Base-by-base conservation (phyloP, 2,797 vertebrate genomes). In the Sebastes flavidus region DNA sequence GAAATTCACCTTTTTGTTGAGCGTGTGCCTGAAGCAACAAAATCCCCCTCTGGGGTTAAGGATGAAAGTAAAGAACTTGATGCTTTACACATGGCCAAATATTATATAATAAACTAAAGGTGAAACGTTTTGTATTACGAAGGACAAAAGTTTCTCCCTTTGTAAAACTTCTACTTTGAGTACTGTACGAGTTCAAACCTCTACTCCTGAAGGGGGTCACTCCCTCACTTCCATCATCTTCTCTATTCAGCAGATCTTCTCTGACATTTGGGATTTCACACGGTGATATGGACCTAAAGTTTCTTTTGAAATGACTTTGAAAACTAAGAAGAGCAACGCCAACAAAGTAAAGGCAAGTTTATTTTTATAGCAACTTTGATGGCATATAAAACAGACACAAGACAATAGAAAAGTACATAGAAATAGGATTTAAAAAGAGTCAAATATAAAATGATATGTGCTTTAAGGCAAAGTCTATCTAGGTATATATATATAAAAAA, bases 11-110 rank as follows among this genome's bases (percentile, higher is more conserved):
- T 85, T 69, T 59, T 60, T 76, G 71, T 74, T 70, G 5, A 42
- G 52, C 16, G 24, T 25, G 22, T 18, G 81, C 79, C 84, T 75
- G 83, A 5, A 82, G 86, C 84, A n/a, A n/a, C n/a, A n/a, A n/a
- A 80, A 60, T 20, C 78, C 16, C 29, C 69, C 70, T 81, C 66
- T 68, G 79, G 70, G 68, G 24, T 77, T 42, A 1, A 14, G 11
- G 78, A 85, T 82, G 36, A 75, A 86, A 87, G 78, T 22, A 29
- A 73, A 75, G 49, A 4, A 30, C 25, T 46, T 25, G 13, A 52
- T 75, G 65, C 34, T 71, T 83, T 56, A 68, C 70, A 77, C 58
- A 20, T 10, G 29, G 18, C 58, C 65, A 77, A 34, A 65, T 61
- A 46, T 29, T 27, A 6, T 30, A 29, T 22, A 24, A n/a, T 52